Evolutionary conservation across 1,140 invertebrate genomes (phyloP).

Genomic region (Anoplophora glabripennis): DNA sequence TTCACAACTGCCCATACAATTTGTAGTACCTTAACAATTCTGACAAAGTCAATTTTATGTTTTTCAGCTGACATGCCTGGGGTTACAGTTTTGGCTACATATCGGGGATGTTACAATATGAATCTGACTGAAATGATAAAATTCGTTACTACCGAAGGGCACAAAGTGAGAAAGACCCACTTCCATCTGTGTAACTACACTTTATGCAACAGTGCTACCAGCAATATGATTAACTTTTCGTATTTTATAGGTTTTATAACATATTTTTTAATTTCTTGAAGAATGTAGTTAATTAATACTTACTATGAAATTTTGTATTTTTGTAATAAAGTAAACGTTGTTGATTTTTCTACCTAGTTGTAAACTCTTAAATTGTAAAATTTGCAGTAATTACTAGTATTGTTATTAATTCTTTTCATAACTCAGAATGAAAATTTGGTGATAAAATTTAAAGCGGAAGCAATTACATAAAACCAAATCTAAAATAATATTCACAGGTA

Average conservation of each 20-base stretch:
- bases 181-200: conserved; percentile 7
- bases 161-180: background rate
- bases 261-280: background rate
- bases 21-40: too few relatives aligned
- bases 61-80: conserved; percentile 16
- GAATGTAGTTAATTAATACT: background rate
- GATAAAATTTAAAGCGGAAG: too few relatives aligned
- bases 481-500: too few relatives aligned
- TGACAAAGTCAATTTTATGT: background rate
- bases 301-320: background rate
- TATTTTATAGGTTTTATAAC: background rate
- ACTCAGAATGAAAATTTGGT: too few relatives aligned
- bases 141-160: background rate
- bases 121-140: background rate
- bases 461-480: too few relatives aligned
- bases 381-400: too few relatives aligned
- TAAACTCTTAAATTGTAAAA: too few relatives aligned
- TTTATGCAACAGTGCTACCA: conserved; percentile 4
- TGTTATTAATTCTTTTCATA: too few relatives aligned
- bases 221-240: background rate
- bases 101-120: conserved; percentile 5
- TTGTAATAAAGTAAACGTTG: background rate
- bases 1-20: too few relatives aligned
- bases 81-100: conserved; percentile 6
- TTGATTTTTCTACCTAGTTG: background rate